phyloP scores from a whole-genome alignment of 1,140 invertebrate genomes.

The Episyrphus balteatus region DNA sequence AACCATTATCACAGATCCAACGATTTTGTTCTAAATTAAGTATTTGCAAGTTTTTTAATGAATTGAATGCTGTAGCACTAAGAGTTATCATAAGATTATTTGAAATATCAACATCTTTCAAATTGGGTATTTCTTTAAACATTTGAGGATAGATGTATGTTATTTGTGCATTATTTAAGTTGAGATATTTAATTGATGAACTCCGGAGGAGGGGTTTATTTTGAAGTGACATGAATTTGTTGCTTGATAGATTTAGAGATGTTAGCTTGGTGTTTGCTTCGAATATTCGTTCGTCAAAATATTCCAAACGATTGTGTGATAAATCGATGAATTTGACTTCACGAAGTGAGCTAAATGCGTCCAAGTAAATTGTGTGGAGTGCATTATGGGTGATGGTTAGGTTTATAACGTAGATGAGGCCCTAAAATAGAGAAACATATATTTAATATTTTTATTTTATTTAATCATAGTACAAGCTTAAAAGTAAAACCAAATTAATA shows the following conservation, averaged over 20 bases:
- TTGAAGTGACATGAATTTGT: slow-evolving; percentile 21
- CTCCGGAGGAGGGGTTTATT: slow-evolving; percentile 17
- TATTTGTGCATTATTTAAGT: slow-evolving; percentile 26
- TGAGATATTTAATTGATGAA: slow-evolving; percentile 17
- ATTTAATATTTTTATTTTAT: background rate
- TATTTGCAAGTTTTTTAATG: slow-evolving; percentile 13
- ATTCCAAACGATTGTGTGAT: slow-evolving; percentile 30
- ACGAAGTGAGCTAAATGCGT: slow-evolving; percentile 20
- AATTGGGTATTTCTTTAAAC: slow-evolving; percentile 18
- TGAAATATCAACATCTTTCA: slow-evolving; percentile 22
- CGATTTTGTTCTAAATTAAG: slow-evolving; percentile 26
- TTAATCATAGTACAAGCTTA: no score
- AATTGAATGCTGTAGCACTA: slow-evolving; percentile 14
- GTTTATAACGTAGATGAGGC: slow-evolving; percentile 17
- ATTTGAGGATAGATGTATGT: slow-evolving; percentile 15
- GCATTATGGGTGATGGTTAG: slow-evolving; percentile 26
- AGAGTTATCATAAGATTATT: slow-evolving; percentile 27
- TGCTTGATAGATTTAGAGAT: slow-evolving; percentile 24
- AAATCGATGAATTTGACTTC: slow-evolving; percentile 22
- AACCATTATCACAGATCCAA: slow-evolving; percentile 21
- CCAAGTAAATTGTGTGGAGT: slow-evolving; percentile 21
- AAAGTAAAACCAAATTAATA: no score
- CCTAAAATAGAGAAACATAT: slow-evolving; percentile 10
- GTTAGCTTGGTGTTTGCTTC: slow-evolving; percentile 19
- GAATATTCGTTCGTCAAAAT: slow-evolving; percentile 25